Evolutionary conservation across 2,797 vertebrate genomes (phyloP).

Genomic region (Lithobates pipiens): DNA sequence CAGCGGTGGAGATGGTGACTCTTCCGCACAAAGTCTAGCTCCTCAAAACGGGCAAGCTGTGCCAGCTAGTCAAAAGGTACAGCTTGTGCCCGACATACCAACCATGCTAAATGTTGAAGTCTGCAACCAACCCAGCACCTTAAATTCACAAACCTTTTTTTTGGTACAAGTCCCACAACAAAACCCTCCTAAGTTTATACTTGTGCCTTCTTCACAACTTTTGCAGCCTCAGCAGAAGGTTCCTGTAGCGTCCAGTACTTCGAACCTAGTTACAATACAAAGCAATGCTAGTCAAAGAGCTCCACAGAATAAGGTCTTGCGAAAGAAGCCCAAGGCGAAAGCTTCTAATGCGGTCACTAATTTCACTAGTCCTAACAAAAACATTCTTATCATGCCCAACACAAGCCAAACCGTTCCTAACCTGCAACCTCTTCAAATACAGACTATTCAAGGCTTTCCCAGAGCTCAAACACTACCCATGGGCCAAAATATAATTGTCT

Average conservation of each 20-base stretch:
- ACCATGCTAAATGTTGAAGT: conserved; percentile 81
- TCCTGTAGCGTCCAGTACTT: conserved; percentile 75
- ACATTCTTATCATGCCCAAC: conserved; percentile 52
- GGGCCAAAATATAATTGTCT: conserved; percentile 69
- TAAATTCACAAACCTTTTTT: conserved; percentile 84
- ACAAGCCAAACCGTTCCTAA: not conserved
- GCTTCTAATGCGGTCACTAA: not conserved
- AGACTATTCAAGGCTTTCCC: conserved; percentile 43
- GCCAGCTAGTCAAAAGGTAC: conserved; percentile 79
- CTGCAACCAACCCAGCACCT: conserved; percentile 76
- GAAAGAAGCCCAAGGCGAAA: conserved; percentile 29
- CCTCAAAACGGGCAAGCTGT: conserved; percentile 21
- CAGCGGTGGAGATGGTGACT: not conserved
- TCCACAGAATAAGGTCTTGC: conserved; percentile 15
- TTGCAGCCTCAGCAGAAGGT: conserved; percentile 78
- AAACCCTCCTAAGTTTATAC: conserved; percentile 69
- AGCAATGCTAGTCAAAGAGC: conserved; percentile 69
- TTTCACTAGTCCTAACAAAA: conserved; percentile 29
- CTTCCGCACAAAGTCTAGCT: not conserved
- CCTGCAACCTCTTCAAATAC: conserved; percentile 50
- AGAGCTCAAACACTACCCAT: not conserved
- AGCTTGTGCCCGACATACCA: conserved; percentile 76
- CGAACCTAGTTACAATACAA: conserved; percentile 81
- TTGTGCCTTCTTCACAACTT: conserved; percentile 76
- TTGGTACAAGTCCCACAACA: conserved; percentile 88